These are phyloP conservation scores for Leguminivora glycinivorella DNA, from an alignment of 1,140 invertebrate genomes.

Conservation along the genomic window DNA sequence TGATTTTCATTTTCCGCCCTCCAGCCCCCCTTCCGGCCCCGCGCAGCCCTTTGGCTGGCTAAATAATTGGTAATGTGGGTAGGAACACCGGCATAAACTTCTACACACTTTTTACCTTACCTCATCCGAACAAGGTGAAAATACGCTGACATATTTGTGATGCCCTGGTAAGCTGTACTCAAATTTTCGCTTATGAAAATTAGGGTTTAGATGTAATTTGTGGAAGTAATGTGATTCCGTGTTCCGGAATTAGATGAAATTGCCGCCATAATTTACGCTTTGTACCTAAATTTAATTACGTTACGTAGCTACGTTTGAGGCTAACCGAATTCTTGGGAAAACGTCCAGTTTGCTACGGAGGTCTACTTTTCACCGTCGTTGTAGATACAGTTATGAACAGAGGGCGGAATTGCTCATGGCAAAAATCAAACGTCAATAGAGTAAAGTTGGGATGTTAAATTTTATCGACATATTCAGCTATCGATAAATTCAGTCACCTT, in stretches of 20 bases:
- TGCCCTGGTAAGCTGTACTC: not conserved
- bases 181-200: not conserved
- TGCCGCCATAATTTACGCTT: constrained; percentile 6
- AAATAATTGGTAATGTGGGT: constrained; percentile 27
- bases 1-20: constrained; percentile 34
- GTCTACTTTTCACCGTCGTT: not conserved
- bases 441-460: too few species aligned
- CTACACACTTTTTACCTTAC: not conserved
- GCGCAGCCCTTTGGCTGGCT: constrained; percentile 18
- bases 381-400: not conserved
- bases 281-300: not conserved
- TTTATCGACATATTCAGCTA: too few species aligned
- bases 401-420: too few species aligned
- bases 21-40: constrained; percentile 23
- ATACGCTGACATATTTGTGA: not conserved
- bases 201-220: constrained; percentile 3
- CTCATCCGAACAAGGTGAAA: not conserved
- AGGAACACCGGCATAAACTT: not conserved
- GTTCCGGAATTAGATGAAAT: constrained; percentile 6
- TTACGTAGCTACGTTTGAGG: not conserved
- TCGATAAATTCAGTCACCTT: too few species aligned
- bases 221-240: constrained; percentile 1
- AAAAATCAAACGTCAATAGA: too few species aligned
- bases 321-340: not conserved
- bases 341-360: not conserved